Evolutionary conservation across 1,140 invertebrate genomes (phyloP).

Genomic region (Papilio xuthus): DNA sequence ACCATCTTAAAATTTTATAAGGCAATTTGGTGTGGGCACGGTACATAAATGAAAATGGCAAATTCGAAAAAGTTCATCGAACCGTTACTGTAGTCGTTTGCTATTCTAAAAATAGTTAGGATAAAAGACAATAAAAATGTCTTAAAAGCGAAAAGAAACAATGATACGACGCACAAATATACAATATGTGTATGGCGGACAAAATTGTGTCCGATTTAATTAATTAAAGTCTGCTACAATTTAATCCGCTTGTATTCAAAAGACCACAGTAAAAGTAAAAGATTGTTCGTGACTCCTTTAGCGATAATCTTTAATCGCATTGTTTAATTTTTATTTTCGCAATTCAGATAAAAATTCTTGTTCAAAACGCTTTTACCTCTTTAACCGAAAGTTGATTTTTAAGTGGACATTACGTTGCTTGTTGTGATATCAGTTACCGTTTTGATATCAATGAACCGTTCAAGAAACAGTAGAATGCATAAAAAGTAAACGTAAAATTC

Average conservation of each 20-base stretch:
- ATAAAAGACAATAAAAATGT: conserved; percentile 19
- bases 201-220: background rate
- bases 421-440: conserved; percentile 15
- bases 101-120: conserved; percentile 30
- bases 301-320: conserved; percentile 2
- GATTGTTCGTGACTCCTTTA: background rate
- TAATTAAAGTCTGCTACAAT: background rate
- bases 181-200: background rate
- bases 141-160: background rate
- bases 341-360: background rate
- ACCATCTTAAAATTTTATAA: conserved; percentile 43
- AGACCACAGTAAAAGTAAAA: background rate
- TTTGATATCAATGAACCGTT: conserved; percentile 16
- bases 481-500: conserved; percentile 11
- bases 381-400: background rate
- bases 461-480: conserved; percentile 22
- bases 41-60: conserved; percentile 58
- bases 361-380: conserved; percentile 13
- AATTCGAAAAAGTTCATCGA: conserved; percentile 62
- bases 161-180: background rate
- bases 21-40: conserved; percentile 54
- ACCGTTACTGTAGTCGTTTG: conserved; percentile 53
- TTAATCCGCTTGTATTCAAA: background rate
- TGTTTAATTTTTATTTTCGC: background rate
- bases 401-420: conserved; percentile 5